Conservation (phyloP, 2,797 vertebrate species). For the Cephalopachus bancanus region DNA sequence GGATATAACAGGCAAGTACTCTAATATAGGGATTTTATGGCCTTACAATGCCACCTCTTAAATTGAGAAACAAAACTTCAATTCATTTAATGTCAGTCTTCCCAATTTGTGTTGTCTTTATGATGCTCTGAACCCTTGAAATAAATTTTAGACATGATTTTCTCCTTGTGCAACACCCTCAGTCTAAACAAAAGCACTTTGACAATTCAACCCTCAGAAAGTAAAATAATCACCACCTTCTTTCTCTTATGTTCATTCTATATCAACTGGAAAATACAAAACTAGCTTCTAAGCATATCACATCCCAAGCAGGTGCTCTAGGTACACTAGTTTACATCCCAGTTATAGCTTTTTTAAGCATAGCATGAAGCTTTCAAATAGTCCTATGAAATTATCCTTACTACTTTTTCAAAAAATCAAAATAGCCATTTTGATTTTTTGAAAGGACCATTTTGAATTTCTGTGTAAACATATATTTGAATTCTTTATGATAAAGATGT, state of each 20-base stretch:
- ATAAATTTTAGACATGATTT: background rate
- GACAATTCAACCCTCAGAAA: background rate
- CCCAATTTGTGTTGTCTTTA: background rate
- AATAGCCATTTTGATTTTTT: background rate
- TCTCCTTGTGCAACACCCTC: background rate
- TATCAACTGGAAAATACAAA: background rate
- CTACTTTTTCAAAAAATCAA: constrained; percentile 3
- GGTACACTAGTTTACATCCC: too few relatives aligned
- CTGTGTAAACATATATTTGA: background rate
- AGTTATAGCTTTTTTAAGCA: too few relatives aligned
- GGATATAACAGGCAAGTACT: background rate
- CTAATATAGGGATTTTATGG: fast-evolving
- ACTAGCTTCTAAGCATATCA: background rate
- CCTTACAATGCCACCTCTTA: background rate
- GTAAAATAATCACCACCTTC: background rate
- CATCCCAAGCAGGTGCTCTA: too few relatives aligned
- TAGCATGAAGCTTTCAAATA: background rate
- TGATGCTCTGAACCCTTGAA: background rate
- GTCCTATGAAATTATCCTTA: background rate
- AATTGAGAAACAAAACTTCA: background rate
- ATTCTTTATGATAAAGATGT: constrained; percentile 30
- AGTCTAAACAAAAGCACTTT: background rate
- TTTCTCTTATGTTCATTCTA: background rate
- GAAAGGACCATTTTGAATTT: background rate
- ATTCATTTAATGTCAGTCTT: background rate